These are phyloP conservation scores for Apodemia hepburni DNA, from an alignment of 2,888 invertebrate genomes.

Conservation along the genomic window DNA sequence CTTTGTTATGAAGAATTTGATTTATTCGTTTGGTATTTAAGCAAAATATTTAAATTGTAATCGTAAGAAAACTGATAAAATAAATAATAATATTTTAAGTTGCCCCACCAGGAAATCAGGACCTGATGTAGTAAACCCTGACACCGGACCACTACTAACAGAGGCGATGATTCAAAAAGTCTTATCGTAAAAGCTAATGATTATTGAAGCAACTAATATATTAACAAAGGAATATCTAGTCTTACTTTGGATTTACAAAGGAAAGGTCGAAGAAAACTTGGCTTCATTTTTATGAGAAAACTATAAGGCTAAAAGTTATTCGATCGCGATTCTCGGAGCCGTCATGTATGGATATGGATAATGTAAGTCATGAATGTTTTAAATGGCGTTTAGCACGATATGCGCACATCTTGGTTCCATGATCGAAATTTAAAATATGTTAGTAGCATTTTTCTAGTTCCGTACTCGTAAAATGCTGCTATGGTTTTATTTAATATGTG, in stretches of 20 bases:
- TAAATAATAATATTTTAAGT: no score
- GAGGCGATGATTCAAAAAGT: no score
- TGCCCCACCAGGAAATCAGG: no score
- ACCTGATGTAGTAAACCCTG: no score
- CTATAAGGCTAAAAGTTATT: background rate
- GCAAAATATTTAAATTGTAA: no score
- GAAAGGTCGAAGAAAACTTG: background rate
- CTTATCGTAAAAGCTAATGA: background rate
- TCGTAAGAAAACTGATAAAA: no score
- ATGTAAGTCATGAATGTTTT: conserved; percentile 10
- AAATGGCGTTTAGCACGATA: conserved; percentile 12
- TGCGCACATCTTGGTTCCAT: background rate
- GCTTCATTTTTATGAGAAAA: conserved; percentile 1
- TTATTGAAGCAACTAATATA: background rate
- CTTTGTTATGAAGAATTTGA: background rate
- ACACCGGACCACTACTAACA: no score
- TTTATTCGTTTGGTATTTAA: no score
- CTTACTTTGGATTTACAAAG: background rate
- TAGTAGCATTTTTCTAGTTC: background rate
- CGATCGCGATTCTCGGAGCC: conserved; percentile 1
- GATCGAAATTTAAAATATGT: background rate
- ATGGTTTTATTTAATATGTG: no score
- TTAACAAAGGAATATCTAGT: background rate
- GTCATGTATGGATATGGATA: conserved; percentile 9
- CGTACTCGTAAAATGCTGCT: background rate